Conservation (phyloP, 2,797 vertebrate genomes). For the Silurus lanzhouensis region DNA sequence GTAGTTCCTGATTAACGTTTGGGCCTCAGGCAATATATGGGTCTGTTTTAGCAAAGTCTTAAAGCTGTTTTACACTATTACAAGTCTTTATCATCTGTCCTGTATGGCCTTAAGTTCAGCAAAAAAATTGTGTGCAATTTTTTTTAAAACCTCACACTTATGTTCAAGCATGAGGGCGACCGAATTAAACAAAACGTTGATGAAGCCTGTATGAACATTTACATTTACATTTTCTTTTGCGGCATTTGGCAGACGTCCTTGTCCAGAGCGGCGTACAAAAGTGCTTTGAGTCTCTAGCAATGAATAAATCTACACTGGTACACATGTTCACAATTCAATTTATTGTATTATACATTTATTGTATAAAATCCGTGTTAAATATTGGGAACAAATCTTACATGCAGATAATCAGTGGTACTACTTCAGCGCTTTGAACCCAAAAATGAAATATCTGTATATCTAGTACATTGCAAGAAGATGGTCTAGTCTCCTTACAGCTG, state of each 20-base stretch:
- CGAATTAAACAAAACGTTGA: not conserved
- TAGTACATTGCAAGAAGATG: constrained; percentile 25
- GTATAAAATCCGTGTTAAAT: not conserved
- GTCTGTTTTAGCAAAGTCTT: constrained; percentile 4
- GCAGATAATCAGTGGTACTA: not conserved
- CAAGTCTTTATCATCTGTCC: not conserved
- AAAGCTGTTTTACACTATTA: not conserved
- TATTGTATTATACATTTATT: too few relatives aligned
- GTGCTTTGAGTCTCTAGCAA: too few relatives aligned
- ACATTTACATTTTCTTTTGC: too few relatives aligned
- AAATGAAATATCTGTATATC: constrained; percentile 27
- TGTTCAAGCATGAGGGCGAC: not conserved
- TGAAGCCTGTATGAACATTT: too few relatives aligned
- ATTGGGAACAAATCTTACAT: not conserved
- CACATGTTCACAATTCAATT: too few relatives aligned
- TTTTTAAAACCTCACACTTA: not conserved
- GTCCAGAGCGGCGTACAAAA: too few relatives aligned
- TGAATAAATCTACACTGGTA: too few relatives aligned
- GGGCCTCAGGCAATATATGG: not conserved
- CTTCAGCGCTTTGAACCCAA: not conserved
- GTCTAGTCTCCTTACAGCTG: constrained; percentile 31
- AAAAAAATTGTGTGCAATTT: not conserved
- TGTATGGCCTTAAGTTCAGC: not conserved
- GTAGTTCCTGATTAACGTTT: constrained; percentile 11
- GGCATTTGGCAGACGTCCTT: too few relatives aligned